These are phyloP conservation scores for Hippocampus mohnikei DNA, from an alignment of 2,113 vertebrate species.

Conservation along the genomic window DNA sequence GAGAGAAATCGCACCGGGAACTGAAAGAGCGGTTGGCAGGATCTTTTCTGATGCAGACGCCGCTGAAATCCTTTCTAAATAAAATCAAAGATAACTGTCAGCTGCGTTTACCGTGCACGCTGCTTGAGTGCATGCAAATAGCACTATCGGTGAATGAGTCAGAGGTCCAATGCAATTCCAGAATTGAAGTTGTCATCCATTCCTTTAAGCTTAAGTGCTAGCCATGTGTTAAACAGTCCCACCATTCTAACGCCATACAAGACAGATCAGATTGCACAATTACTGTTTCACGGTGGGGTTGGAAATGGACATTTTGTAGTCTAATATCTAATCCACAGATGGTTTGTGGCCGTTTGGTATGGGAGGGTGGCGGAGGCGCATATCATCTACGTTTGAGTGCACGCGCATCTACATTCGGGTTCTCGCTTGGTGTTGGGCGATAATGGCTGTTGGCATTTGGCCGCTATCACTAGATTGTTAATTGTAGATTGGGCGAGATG, in stretches of 20 bases:
- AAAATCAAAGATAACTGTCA: slow-evolving; percentile 65
- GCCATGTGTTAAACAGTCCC: slow-evolving; percentile 35
- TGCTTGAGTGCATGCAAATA: slow-evolving; percentile 57
- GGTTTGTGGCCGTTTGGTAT: slow-evolving; percentile 29
- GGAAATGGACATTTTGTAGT: slow-evolving; percentile 7
- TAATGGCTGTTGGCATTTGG: slow-evolving; percentile 71
- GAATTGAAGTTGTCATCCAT: slow-evolving; percentile 55
- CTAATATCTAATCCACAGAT: slow-evolving; percentile 41
- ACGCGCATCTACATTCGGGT: slow-evolving; percentile 48
- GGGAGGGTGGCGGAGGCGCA: slow-evolving; percentile 21
- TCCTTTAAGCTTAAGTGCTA: slow-evolving; percentile 36
- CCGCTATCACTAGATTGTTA: slow-evolving; percentile 70
- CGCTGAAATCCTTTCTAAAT: slow-evolving; percentile 47
- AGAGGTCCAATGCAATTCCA: slow-evolving; percentile 55
- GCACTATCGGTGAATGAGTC: slow-evolving; percentile 59
- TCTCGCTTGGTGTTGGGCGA: slow-evolving; percentile 48
- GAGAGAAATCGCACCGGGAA: slow-evolving; percentile 28
- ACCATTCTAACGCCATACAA: not conserved
- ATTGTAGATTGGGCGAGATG: slow-evolving; percentile 73
- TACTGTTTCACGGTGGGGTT: not conserved
- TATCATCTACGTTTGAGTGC: slow-evolving; percentile 47
- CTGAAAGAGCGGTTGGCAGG: slow-evolving; percentile 42
- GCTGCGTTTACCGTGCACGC: slow-evolving; percentile 53
- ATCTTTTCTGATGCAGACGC: slow-evolving; percentile 47
- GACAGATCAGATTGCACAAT: slow-evolving; percentile 6